Evolutionary conservation across 2,113 vertebrate species (phyloP), one percentile per base, ranked within the genome.

Genomic region (Pyxicephalus adspersus): DNA sequence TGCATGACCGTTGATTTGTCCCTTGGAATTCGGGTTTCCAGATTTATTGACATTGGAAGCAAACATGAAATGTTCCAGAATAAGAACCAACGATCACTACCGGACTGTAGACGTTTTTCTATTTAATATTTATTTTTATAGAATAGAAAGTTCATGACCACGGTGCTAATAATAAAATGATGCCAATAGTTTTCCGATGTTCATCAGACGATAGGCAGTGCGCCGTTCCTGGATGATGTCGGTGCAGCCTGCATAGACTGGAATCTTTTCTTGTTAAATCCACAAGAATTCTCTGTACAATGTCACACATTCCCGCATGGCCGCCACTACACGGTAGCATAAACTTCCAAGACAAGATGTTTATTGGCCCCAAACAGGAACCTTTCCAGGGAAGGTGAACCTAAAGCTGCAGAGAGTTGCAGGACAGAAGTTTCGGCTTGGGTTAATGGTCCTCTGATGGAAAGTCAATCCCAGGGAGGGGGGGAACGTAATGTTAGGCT

Each of bases 271-370:
- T 34, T 8, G 55, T 34, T 60, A 58, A 60, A 34, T 74, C 38
- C 60, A 74, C 54, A 55, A n/a, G 29, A 23, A 23, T 31, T 6
- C n/a, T 31, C 71, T 74, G 71, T 18, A 25, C 23, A 74, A 60
- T 38, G n/a, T 74, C 71, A 60, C 28, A 23, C 3, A 51, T 57
- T n/a, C n/a, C 55, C 20, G 23, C 54, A 74, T 74, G 55, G 71
- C n/a, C 71, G 0, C 19, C 19, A n/a, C 28, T n/a, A 74, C 20
- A 23, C 20, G 71, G 57, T n/a, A 74, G 71, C 29, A 74, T 74
- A 74, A 74, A 74, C 71, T 74, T 31, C 16, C 38, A 25, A 55
- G 71, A 74, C 71, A 74, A 38, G 71, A 74, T 74, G 71, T 74
- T 74, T 74, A 74, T 60, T n/a, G 23, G 28, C 26, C 15, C 55